Evolutionary conservation across 2,888 invertebrate species (phyloP).

Genomic region (Parnassius apollo): DNA sequence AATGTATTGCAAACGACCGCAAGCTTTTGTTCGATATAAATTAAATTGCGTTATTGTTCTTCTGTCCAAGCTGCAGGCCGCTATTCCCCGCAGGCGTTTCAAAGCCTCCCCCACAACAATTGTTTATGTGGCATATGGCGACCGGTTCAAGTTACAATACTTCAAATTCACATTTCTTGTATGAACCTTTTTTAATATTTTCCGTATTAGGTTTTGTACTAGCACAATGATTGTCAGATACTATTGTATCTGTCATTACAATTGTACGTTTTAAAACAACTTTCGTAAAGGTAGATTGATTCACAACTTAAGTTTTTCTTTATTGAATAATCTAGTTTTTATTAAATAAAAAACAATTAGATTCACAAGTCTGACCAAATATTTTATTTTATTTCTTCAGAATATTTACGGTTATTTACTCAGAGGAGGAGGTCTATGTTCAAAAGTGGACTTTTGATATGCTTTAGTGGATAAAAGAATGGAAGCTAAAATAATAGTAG

Average conservation of each 20-base stretch:
- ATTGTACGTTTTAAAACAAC: constrained; percentile 5
- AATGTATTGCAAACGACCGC: constrained; percentile 17
- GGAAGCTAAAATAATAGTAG: no score
- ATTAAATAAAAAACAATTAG: no score
- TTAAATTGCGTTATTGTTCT: constrained; percentile 24
- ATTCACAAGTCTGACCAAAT: no score
- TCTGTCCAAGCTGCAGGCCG: constrained; percentile 10
- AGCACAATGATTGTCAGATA: constrained; percentile 19
- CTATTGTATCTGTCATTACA: no score
- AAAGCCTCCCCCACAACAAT: constrained; percentile 25
- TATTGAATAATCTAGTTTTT: no score
- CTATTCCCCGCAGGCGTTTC: constrained; percentile 11
- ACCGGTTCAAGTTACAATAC: constrained; percentile 26
- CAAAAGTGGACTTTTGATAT: no score
- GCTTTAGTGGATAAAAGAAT: no score
- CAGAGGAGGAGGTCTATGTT: no score
- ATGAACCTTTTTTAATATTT: constrained; percentile 7
- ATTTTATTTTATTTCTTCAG: no score
- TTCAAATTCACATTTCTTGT: constrained; percentile 12
- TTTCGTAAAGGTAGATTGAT: constrained; percentile 23
- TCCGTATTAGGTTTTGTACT: not conserved
- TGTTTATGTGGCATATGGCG: constrained; percentile 25
- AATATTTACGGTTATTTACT: no score
- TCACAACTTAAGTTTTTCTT: constrained; percentile 9
- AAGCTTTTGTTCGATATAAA: constrained; percentile 23